Evolutionary conservation across 2,113 vertebrate genomes (phyloP).

Genomic region (Lepisosteus osseus): DNA sequence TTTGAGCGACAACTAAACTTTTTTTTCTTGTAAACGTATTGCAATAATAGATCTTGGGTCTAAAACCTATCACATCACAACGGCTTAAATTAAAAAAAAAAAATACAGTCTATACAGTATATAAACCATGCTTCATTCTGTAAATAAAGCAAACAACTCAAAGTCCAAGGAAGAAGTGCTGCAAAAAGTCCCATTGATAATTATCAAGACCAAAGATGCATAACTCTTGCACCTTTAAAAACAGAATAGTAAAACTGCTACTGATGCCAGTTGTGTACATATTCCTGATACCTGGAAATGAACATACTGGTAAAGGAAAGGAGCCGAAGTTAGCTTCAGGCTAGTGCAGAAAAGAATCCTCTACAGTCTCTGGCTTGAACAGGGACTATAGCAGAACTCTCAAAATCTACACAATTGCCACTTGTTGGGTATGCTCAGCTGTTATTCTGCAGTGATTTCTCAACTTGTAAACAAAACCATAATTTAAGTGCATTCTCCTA

Average conservation of each 20-base stretch:
- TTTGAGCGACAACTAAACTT: conserved; percentile 82
- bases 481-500: conserved; percentile 55
- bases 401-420: conserved; percentile 55
- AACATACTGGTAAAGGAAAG: conserved; percentile 39
- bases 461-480: conserved; percentile 55
- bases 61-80: conserved; percentile 87
- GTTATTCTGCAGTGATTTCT: conserved; percentile 59
- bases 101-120: conserved; percentile 39
- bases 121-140: conserved; percentile 50
- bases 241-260: conserved; percentile 66
- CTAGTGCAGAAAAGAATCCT: conserved; percentile 44
- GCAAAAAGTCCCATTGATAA: conserved; percentile 58
- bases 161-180: conserved; percentile 70
- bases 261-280: conserved; percentile 65
- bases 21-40: conserved; percentile 80
- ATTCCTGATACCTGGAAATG: conserved; percentile 61
- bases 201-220: conserved; percentile 58
- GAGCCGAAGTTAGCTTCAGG: conserved; percentile 51
- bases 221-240: conserved; percentile 62
- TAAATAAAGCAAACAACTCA: conserved; percentile 63
- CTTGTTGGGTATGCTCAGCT: conserved; percentile 58
- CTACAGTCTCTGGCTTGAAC: conserved; percentile 35
- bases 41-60: conserved; percentile 87
- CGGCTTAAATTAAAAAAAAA: conserved; percentile 80
- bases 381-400: conserved; percentile 49